These are phyloP conservation scores for Pleuronectes platessa DNA, from an alignment of 2,113 vertebrate genomes.

Conservation along the genomic window DNA sequence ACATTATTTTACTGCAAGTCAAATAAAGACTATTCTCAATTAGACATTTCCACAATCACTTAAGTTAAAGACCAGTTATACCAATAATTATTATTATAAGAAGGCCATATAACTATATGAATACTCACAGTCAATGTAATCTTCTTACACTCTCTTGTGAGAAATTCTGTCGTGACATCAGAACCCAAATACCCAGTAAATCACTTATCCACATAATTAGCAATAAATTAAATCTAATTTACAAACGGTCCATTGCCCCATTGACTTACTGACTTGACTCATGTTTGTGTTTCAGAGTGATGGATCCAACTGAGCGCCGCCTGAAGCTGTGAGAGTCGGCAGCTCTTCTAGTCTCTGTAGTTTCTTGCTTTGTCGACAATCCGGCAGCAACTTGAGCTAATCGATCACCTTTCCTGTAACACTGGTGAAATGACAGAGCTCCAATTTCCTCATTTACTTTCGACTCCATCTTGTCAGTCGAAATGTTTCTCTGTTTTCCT, in stretches of 20 bases:
- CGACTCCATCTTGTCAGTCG: neutral
- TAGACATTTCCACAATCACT: too few species aligned
- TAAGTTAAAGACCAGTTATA: too few species aligned
- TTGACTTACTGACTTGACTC: too few species aligned
- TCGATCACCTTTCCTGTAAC: constrained; percentile 38
- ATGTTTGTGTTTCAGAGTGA: constrained; percentile 72
- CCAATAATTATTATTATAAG: too few species aligned
- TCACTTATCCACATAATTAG: neutral
- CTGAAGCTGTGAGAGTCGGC: neutral
- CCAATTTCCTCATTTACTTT: neutral
- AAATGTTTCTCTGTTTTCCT: neutral
- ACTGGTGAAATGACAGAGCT: constrained; percentile 53
- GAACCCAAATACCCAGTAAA: neutral
- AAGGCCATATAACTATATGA: too few species aligned
- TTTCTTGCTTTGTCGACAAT: too few species aligned
- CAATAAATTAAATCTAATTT: too few species aligned
- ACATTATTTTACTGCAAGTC: neutral
- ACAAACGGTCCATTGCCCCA: neutral
- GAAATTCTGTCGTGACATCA: too few species aligned
- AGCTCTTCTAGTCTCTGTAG: neutral
- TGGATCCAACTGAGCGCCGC: constrained; percentile 46
- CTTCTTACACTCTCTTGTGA: too few species aligned
- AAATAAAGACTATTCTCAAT: neutral
- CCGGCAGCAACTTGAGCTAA: neutral
- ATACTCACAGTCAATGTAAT: too few species aligned